Evolutionary conservation across 2,797 vertebrate species (phyloP), one percentile per base, ranked within the genome.

Genomic region (Sciurus carolinensis): DNA sequence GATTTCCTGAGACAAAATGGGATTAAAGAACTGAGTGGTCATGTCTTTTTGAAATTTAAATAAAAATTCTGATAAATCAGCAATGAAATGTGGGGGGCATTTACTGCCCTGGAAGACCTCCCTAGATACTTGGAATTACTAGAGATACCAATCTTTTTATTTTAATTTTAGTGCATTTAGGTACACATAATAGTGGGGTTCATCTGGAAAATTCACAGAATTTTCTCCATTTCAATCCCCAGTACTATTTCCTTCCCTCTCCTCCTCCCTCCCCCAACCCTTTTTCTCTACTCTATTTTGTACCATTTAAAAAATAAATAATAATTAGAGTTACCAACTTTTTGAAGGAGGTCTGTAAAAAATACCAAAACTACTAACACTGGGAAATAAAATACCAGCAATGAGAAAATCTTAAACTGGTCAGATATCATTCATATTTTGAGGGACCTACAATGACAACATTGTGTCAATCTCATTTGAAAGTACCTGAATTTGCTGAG

Each of bases 1-100:
- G 20, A 54, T 92, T 96, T 87, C 28, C 66, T 66, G n/a, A 91
- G 36, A 95, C 7, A 92, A 83, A 87, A 59, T 36, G 36, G 36
- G 36, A 36, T 20, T 54, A 57, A 95, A 24, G 5, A 7, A 72
- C 44, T 67, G 59, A 18, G 17, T 54, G 10, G 28, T 54, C 77
- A 62, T 77, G 7, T 44, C 30, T 12, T 81, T 80, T 30, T 36
- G 73, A 33, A 66, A 24, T 66, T 79, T 81, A 80, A 71, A 81
- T 67, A 26, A 10, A 11, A 90, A 90, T 92, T 82, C 44, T 72
- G 18, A 0, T 66, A 81, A 42, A 17, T 75, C 59, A 59, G 59
- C n/a, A 91, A 33, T 14, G 7, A 75, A n/a, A 81, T 81, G 13
- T 59, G 36, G 76, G 50, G 62, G 39, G 1, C 62, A 85, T 13